These are phyloP conservation scores for Hydrozoanthus gracilis DNA, from an alignment of 92 coral and sea anemone genomes.

Conservation along the genomic window DNA sequence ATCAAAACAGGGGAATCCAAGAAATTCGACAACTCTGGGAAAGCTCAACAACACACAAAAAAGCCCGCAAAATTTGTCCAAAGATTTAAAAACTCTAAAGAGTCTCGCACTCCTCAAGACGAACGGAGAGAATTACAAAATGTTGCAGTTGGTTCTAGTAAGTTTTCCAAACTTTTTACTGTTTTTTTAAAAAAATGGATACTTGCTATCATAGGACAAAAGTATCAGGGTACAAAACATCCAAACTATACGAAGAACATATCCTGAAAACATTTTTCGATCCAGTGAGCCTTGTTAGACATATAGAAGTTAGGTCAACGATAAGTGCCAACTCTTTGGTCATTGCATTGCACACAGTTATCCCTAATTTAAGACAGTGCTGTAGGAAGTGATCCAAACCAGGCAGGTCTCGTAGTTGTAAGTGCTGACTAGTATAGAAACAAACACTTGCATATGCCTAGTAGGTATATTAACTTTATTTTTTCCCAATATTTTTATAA, in stretches of 20 bases:
- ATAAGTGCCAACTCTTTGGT: background rate
- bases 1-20: no score
- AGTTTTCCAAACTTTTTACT: no score
- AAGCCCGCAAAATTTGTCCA: no score
- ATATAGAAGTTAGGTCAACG: no score
- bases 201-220: background rate
- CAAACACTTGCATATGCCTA: constrained; percentile 1
- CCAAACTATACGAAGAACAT: no score
- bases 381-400: background rate
- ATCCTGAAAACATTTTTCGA: background rate
- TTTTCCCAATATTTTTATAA: background rate
- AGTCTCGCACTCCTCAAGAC: no score
- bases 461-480: background rate
- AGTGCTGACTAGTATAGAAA: constrained; percentile 4
- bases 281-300: background rate
- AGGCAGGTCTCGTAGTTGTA: constrained; percentile 5
- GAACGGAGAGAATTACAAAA: no score
- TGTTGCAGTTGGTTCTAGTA: no score
- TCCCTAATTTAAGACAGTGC: no score
- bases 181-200: background rate
- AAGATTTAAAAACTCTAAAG: background rate
- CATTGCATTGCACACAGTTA: background rate
- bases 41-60: background rate
- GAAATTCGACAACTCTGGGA: background rate
- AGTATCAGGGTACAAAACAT: no score